Conservation (phyloP, 2,888 invertebrate species). For the Elmis aenea region DNA sequence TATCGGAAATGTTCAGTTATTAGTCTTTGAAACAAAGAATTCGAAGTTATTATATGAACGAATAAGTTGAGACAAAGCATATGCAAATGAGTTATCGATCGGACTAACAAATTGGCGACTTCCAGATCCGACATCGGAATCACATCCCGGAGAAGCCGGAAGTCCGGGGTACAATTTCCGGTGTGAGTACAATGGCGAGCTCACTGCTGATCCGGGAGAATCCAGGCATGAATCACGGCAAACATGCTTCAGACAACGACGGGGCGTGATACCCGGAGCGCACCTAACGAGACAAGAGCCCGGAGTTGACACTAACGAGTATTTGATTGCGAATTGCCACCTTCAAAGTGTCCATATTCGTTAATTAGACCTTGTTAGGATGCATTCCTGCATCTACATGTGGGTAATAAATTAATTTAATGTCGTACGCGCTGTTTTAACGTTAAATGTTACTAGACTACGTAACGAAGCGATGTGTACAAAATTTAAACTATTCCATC, state of each 20-base stretch:
- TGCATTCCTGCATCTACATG: too few relatives aligned
- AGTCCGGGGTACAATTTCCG: slow-evolving; percentile 42
- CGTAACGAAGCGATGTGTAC: too few relatives aligned
- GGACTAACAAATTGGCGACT: slow-evolving; percentile 36
- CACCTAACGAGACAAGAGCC: slow-evolving; percentile 18
- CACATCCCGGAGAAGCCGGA: slow-evolving; percentile 38
- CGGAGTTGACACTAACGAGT: slow-evolving; percentile 17
- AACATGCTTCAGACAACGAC: slow-evolving; percentile 28
- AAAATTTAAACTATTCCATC: too few relatives aligned
- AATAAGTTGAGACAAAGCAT: slow-evolving; percentile 12
- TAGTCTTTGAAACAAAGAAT: too few relatives aligned
- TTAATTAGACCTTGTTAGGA: too few relatives aligned
- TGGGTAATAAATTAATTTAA: too few relatives aligned
- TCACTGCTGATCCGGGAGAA: slow-evolving; percentile 33
- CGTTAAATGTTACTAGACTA: too few relatives aligned
- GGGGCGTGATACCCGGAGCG: slow-evolving; percentile 18
- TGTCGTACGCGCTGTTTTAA: too few relatives aligned
- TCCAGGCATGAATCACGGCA: slow-evolving; percentile 36
- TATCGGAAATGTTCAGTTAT: too few relatives aligned
- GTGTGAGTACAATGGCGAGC: slow-evolving; percentile 37
- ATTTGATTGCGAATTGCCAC: slow-evolving; percentile 16
- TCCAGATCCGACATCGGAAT: slow-evolving; percentile 38
- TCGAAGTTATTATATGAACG: too few relatives aligned
- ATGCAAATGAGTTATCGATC: slow-evolving; percentile 18
- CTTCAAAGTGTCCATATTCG: slow-evolving; percentile 13